These are phyloP conservation scores for Pinctada fucata DNA, from an alignment of 2,888 invertebrate species.

Conservation along the genomic window DNA sequence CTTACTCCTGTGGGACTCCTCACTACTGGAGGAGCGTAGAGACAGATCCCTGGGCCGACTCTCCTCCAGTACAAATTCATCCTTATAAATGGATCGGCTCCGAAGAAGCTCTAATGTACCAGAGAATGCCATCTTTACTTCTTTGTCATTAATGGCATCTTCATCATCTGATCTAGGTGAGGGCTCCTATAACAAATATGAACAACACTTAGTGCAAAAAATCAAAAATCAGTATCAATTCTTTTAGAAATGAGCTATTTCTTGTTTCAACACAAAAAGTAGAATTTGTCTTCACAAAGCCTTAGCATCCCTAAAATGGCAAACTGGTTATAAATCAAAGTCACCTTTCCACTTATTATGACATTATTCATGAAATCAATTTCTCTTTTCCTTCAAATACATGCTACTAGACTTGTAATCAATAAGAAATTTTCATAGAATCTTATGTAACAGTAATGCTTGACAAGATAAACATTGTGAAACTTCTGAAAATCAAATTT, in stretches of 20 bases:
- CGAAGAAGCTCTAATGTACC: conserved; percentile 57
- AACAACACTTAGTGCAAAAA: not conserved
- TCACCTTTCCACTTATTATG: too few relatives aligned
- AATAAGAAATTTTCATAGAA: too few relatives aligned
- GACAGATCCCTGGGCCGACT: conserved; percentile 67
- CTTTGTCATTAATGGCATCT: conserved; percentile 34
- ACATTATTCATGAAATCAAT: too few relatives aligned
- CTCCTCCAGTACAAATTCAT: conserved; percentile 71
- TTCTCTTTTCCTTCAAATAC: too few relatives aligned
- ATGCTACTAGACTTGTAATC: too few relatives aligned
- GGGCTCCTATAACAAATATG: conserved; percentile 45
- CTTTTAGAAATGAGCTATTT: too few relatives aligned
- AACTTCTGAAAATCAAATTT: not conserved
- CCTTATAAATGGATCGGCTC: conserved; percentile 65
- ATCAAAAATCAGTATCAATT: not conserved
- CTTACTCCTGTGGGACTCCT: conserved; percentile 32
- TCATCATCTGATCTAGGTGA: conserved; percentile 64
- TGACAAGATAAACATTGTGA: too few relatives aligned
- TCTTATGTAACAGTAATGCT: too few relatives aligned
- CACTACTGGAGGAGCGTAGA: conserved; percentile 57
- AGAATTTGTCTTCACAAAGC: too few relatives aligned
- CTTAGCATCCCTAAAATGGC: too few relatives aligned
- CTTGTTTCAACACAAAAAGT: too few relatives aligned
- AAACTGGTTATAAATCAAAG: too few relatives aligned
- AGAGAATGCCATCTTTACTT: conserved; percentile 45